Conservation (phyloP, 2,797 vertebrate genomes). For the Crocodylus rhombifer region DNA sequence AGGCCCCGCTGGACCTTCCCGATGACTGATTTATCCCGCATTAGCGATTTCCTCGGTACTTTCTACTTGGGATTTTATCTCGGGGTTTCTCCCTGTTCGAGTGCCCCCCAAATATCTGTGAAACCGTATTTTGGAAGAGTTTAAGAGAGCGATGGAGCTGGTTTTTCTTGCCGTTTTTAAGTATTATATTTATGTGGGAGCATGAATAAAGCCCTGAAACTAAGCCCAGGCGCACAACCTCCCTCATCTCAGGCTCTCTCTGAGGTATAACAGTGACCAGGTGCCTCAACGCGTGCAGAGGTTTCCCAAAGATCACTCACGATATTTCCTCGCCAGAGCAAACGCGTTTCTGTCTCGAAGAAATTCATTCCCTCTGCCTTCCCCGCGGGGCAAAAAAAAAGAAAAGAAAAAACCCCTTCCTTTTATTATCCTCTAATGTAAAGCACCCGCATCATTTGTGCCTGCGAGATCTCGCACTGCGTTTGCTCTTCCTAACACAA, state of each 20-base stretch:
- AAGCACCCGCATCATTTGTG: not conserved
- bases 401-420: not conserved
- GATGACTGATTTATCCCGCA: not conserved
- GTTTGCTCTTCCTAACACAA: constrained; percentile 11
- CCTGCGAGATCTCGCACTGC: not conserved
- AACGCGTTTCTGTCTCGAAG: accelerated
- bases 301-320: not conserved
- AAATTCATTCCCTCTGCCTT: not conserved
- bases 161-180: too few species aligned
- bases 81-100: not conserved
- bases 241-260: too few species aligned
- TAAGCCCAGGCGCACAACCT: too few species aligned
- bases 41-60: not conserved
- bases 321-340: accelerated
- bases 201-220: too few species aligned
- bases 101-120: too few species aligned
- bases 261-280: too few species aligned
- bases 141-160: too few species aligned
- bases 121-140: too few species aligned
- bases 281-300: not conserved
- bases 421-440: not conserved
- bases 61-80: not conserved
- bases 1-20: not conserved
- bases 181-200: too few species aligned
- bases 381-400: not conserved